A percentile compares a stretch with the other conserved stretches of the same genome.
Conservation (phyloP, 2,797 vertebrate species). For the Acrocephalus scirpaceus region DNA sequence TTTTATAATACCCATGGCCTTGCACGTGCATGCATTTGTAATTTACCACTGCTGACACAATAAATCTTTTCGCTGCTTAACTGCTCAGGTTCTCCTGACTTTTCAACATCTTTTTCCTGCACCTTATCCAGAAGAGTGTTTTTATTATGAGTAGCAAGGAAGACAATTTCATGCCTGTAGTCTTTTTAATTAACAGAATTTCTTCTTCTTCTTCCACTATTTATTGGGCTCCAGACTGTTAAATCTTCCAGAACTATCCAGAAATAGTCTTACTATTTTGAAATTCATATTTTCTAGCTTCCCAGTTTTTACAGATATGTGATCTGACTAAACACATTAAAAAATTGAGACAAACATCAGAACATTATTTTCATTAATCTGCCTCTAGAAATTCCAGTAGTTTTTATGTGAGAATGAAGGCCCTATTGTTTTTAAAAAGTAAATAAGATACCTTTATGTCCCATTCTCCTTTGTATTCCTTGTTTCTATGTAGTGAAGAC, state of each 20-base stretch:
- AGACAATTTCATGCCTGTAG: not conserved
- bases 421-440: rapidly evolving
- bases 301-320: not conserved
- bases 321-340: not conserved
- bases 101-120: not conserved
- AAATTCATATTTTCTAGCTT: not conserved
- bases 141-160: not conserved
- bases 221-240: not conserved
- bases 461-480: not conserved
- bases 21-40: rapidly evolving
- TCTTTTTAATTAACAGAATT: not conserved
- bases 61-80: not conserved
- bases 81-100: not conserved
- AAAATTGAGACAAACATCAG: not conserved
- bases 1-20: not conserved
- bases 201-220: not conserved
- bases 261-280: not conserved
- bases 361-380: not conserved
- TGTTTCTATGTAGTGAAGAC: not conserved
- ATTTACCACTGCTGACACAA: not conserved
- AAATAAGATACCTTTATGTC: not conserved
- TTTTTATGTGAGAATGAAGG: not conserved
- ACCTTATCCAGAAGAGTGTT: not conserved
- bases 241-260: not conserved
- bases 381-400: not conserved